A percentile compares a stretch with the other conserved stretches of the same genome.
These are phyloP conservation scores for Hippocampus comes DNA, from an alignment of 2,113 vertebrate genomes.

Conservation along the genomic window DNA sequence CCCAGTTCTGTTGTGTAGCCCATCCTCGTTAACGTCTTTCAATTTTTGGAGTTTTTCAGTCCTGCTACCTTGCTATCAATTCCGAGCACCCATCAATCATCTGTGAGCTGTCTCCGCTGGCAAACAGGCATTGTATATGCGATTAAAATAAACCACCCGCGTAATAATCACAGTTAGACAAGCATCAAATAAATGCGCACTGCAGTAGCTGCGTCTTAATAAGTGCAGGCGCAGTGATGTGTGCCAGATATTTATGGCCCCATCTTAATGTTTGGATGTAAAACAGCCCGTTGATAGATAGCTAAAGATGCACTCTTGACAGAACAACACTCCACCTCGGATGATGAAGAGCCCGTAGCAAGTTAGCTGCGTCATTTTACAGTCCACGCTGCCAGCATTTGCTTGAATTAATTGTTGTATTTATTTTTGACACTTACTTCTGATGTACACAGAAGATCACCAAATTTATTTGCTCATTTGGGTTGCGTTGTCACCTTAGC, in stretches of 20 bases:
- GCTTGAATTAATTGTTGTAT: too few species aligned
- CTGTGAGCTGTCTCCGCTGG: neutral
- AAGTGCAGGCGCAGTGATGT: neutral
- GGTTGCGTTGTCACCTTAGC: too few species aligned
- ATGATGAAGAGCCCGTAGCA: slow-evolving; percentile 9
- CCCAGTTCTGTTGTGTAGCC: too few species aligned
- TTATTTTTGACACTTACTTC: too few species aligned
- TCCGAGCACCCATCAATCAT: neutral
- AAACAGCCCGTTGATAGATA: neutral
- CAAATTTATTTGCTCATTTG: too few species aligned
- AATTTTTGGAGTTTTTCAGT: too few species aligned
- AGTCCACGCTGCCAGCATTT: neutral
- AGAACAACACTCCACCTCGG: slow-evolving; percentile 5
- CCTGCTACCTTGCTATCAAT: too few species aligned
- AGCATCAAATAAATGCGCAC: neutral
- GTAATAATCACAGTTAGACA: neutral
- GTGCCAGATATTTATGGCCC: neutral
- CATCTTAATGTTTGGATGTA: too few species aligned
- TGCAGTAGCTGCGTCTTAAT: slow-evolving; percentile 4
- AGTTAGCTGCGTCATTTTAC: neutral
- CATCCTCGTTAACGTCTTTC: too few species aligned
- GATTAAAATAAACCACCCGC: neutral
- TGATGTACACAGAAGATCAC: too few species aligned
- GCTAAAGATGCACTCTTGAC: neutral
- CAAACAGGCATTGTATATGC: neutral